These are phyloP conservation scores for Adrianichthys oophorus DNA, from an alignment of 2,797 vertebrate genomes.

Conservation along the genomic window DNA sequence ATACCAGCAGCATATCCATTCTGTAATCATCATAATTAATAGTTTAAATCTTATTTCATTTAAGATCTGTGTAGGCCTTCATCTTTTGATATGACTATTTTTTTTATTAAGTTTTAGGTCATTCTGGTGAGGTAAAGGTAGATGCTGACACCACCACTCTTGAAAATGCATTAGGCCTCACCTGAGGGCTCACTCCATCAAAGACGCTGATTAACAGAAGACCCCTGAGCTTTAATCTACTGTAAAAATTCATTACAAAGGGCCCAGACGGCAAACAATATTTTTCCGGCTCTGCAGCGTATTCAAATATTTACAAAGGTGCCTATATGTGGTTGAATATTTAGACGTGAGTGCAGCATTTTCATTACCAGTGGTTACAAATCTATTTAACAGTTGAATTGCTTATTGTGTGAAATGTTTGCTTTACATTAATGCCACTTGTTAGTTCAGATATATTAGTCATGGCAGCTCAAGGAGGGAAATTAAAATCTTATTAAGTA, in stretches of 20 bases:
- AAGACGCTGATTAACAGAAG: conserved; percentile 64
- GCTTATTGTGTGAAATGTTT: too few relatives aligned
- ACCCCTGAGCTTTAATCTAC: conserved; percentile 61
- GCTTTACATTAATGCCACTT: too few relatives aligned
- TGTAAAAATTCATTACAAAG: conserved; percentile 45
- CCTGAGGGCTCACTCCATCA: conserved; percentile 77
- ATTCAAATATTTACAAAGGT: conserved; percentile 34
- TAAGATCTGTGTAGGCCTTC: conserved; percentile 60
- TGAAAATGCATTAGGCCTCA: conserved; percentile 78
- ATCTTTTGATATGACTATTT: neutral
- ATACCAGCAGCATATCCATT: too few relatives aligned
- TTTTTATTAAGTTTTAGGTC: conserved; percentile 59
- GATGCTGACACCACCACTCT: conserved; percentile 75
- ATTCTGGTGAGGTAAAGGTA: conserved; percentile 69
- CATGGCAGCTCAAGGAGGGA: too few relatives aligned
- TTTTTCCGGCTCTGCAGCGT: conserved; percentile 15
- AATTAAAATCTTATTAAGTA: too few relatives aligned
- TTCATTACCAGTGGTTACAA: too few relatives aligned
- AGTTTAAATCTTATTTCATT: conserved; percentile 60
- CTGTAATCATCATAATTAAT: too few relatives aligned
- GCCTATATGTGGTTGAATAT: conserved; percentile 4
- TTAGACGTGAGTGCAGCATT: too few relatives aligned
- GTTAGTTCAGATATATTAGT: too few relatives aligned
- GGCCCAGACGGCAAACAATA: conserved; percentile 27
- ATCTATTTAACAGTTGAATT: too few relatives aligned